Evolutionary conservation across 2,113 vertebrate species (phyloP), one percentile per base, ranked within the genome.

Genomic region (Struthidea cinerea): DNA sequence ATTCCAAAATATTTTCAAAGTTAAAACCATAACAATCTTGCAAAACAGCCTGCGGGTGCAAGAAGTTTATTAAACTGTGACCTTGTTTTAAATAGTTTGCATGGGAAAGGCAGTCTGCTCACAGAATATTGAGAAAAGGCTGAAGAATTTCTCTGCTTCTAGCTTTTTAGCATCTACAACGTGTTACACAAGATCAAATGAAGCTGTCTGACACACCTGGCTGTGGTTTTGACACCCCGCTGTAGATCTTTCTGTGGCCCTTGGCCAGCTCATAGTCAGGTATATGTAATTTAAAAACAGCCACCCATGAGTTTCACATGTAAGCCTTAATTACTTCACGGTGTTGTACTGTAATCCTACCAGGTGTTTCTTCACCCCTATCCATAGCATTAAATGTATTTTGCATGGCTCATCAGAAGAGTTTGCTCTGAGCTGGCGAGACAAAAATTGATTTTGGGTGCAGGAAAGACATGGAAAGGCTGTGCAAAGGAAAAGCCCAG

Each of bases 271-370:
- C 10, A 13, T 30, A 57, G 41, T 13, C 32, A 56, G 44, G 20
- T 49, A 28, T 11, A 30, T 41, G 33, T 60, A 27, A 46, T 42
- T 87, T 47, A 24, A 57, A 89, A 83, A 39, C 28, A 84, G 22
- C 42, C 53, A 32, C 23, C 20, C 17, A 30, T 28, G 49, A 35
- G 24, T 64, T 61, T 77, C 20, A 21, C 52, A 1, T 53, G 7
- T 20, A 59, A 90, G 22, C 11, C 6, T 42, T 30, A 77, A 50
- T 6, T 55, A 2, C 74, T 92, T 74, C 53, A 20, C 18, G 44
- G 16, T 0, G 0, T 19, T 6, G 16, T 41, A 9, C 39, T 65
- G 21, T 39, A 24, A 23, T 61, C 46, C 26, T 33, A 49, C 27
- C 33, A 53, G 41, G 35, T 35, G 44, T 3, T 42, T 37, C 84